Percentiles rank a stretch among this genome's conserved stretches.
Evolutionary conservation across 2,113 vertebrate genomes (phyloP).

Genomic region (Cairina moschata): DNA sequence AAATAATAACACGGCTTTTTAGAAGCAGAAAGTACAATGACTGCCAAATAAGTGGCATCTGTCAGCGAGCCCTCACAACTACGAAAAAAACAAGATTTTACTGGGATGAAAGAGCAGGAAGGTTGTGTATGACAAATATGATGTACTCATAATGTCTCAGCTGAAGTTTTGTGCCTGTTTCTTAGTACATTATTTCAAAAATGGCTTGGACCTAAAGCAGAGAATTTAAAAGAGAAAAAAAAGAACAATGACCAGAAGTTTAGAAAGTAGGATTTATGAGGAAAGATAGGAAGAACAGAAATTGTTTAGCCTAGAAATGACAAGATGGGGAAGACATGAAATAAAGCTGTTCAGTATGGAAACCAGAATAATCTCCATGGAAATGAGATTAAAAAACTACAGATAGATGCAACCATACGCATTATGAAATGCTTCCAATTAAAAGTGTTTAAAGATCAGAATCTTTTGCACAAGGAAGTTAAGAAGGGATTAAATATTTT

Average conservation of each 20-base stretch:
- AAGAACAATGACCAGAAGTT: background rate
- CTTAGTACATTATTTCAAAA: background rate
- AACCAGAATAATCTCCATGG: background rate
- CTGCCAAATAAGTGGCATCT: background rate
- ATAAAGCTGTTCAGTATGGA: background rate
- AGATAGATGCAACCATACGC: rapidly evolving
- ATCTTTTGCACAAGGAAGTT: background rate
- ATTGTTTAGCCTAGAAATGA: background rate
- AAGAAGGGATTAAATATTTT: background rate
- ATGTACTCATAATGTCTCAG: background rate
- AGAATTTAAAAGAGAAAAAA: background rate
- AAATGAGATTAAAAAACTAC: background rate
- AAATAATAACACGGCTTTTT: background rate
- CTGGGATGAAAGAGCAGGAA: background rate
- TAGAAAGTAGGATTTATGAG: background rate
- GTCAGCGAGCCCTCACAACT: background rate
- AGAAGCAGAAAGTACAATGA: background rate
- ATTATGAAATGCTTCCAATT: background rate
- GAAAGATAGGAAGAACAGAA: background rate
- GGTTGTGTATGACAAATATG: background rate
- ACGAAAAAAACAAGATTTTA: rapidly evolving
- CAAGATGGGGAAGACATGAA: background rate
- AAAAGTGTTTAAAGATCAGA: background rate
- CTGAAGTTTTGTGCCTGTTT: background rate
- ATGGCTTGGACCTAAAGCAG: too few relatives aligned